Conservation (phyloP, 1,140 invertebrate species). For the Drosophila takahashii region DNA sequence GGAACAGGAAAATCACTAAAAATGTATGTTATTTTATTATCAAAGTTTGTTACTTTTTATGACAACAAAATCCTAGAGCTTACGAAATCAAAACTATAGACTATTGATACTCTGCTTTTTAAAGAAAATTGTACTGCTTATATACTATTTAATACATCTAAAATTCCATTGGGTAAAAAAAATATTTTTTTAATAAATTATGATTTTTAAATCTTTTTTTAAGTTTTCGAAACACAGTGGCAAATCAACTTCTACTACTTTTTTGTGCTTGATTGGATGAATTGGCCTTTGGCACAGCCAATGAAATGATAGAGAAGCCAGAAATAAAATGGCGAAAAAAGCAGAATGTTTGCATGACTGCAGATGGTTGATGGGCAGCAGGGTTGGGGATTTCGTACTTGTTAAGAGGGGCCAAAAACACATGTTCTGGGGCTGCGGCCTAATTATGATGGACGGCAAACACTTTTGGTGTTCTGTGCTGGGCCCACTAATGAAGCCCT, state of each 20-base stretch:
- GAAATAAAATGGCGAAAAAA: slow-evolving; percentile 11
- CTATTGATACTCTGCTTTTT: too few species aligned
- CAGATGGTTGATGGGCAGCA: background rate
- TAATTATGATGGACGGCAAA: slow-evolving; percentile 76
- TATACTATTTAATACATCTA: too few species aligned
- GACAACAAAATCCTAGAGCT: too few species aligned
- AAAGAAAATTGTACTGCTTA: too few species aligned
- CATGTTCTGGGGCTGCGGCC: slow-evolving; percentile 32
- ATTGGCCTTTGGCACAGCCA: background rate
- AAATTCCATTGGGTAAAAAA: too few species aligned
- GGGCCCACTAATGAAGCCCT: slow-evolving; percentile 75
- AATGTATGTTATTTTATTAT: background rate
- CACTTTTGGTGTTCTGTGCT: slow-evolving; percentile 59
- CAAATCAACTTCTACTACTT: background rate
- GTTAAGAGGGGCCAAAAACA: slow-evolving; percentile 1
- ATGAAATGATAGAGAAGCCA: background rate
- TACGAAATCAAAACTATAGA: too few species aligned
- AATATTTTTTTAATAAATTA: too few species aligned
- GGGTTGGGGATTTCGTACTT: background rate
- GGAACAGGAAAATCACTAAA: background rate
- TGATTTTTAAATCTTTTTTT: background rate
- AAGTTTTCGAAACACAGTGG: background rate
- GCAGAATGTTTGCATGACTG: slow-evolving; percentile 35
- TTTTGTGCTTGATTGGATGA: slow-evolving; percentile 3
- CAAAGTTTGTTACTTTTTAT: background rate